These are phyloP conservation scores for Oryctolagus cuniculus DNA, from an alignment of 2,113 vertebrate species.

Conservation along the genomic window mOryCun1.1 NC_091438.1:120805501-120806000, in stretches of 20 bases:
- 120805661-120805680: conserved; percentile 12
- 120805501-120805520: conserved; percentile 32
- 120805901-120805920: not conserved
- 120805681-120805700: conserved; percentile 51
- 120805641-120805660: conserved; percentile 43
- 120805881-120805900: conserved; percentile 46
- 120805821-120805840: not conserved
- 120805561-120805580: not conserved
- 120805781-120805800: conserved; percentile 20
- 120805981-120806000: conserved; percentile 34
- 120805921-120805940: not conserved
- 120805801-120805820: not conserved
- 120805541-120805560: conserved; percentile 18
- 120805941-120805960: not conserved
- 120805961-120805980: not conserved
- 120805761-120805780: conserved; percentile 34
- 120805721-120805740: not conserved
- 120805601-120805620: conserved; percentile 43
- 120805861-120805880: not conserved
- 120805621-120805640: conserved; percentile 24
- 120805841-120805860: conserved; percentile 21
- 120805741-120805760: not conserved
- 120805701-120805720: not conserved
- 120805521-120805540: conserved; percentile 41
- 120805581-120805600: conserved; percentile 57